phyloP scores from a whole-genome alignment of 2,888 invertebrate species.

The Lepidonotus clava region DNA sequence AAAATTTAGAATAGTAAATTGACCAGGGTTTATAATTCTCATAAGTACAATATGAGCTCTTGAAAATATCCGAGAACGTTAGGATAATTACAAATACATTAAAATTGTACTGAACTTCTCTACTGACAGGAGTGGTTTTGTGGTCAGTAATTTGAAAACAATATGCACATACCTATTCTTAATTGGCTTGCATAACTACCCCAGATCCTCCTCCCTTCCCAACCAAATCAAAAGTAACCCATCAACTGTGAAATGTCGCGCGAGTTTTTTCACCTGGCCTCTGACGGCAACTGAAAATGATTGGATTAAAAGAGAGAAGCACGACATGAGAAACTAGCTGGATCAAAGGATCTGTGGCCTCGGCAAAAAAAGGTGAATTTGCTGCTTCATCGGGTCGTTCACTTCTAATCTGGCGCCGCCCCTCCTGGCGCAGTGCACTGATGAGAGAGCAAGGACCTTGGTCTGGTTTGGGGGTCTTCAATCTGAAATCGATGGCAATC shows the following conservation, averaged over 20 bases:
- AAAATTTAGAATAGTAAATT: no score
- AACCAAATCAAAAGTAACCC: neutral
- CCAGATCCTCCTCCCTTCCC: neutral
- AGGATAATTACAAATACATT: no score
- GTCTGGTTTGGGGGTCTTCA: neutral
- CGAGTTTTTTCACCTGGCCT: neutral
- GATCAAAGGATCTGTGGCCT: constrained; percentile 38
- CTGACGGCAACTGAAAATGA: constrained; percentile 40
- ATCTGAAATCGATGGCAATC: constrained; percentile 47
- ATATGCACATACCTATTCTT: neutral
- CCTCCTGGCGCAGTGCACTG: constrained; percentile 4
- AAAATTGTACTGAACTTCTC: no score
- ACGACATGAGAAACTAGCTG: neutral
- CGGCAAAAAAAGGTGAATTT: constrained; percentile 37
- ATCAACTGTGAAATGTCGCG: constrained; percentile 28
- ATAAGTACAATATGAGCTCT: no score
- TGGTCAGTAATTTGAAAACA: no score
- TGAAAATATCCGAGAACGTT: no score
- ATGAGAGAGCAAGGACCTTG: constrained; percentile 17
- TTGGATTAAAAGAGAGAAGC: constrained; percentile 45
- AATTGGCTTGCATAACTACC: constrained; percentile 24
- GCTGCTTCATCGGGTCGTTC: constrained; percentile 10
- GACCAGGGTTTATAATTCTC: no score
- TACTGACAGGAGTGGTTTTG: no score
- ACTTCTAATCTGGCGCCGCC: constrained; percentile 15